Base-by-base conservation (phyloP, 2,113 vertebrate species). In the Anguilla rostrata region DNA sequence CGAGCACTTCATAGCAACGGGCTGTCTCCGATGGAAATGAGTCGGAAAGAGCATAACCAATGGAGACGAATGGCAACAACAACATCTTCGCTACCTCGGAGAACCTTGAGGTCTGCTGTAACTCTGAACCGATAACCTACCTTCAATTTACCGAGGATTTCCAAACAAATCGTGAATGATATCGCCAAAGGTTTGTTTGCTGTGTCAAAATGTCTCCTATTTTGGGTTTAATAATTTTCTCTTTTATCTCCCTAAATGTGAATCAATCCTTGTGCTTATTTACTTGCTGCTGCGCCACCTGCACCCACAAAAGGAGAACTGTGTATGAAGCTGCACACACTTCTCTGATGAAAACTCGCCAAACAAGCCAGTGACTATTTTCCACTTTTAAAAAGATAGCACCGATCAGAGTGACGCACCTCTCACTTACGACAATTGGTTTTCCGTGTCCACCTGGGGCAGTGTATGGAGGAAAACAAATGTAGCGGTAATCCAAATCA, bases 11-110 rank as follows among this genome's bases (percentile, higher is more conserved):
- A 66, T 66, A 66, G 60, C 60, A 63, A 91, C 90, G 92, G 91
- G 91, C 91, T 94, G 91, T 92, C 94, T 94, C 92, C 92, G 92
- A 94, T 94, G 94, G 93, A 95, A 95, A 94, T 91, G 91, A 93
- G 91, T 93, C 89, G 26, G 83, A 84, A 91, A 88, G 89, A 91
- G 89, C 94, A 87, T 92, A 95, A 96, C 93, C 92, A 96, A 95
- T 92, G 93, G 86, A 56, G 90, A n/a, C 12, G 56, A 80, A 80
- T 53, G 39, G 1, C 46, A 7, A 82, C 6, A 60, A 0, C 46
- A 7, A 82, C 6, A 60, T 43, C 39, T 71, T 16, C 3, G 26
- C 26, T 29, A 39, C 66, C 11, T 41, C 41, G 9, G n/a, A 29
- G 71, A 34, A 12, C 26, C n/a, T 5, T n/a, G 15, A 14, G 18